Conservation (phyloP, 2,888 invertebrate genomes). For the Sinohyriopsis cumingii region DNA sequence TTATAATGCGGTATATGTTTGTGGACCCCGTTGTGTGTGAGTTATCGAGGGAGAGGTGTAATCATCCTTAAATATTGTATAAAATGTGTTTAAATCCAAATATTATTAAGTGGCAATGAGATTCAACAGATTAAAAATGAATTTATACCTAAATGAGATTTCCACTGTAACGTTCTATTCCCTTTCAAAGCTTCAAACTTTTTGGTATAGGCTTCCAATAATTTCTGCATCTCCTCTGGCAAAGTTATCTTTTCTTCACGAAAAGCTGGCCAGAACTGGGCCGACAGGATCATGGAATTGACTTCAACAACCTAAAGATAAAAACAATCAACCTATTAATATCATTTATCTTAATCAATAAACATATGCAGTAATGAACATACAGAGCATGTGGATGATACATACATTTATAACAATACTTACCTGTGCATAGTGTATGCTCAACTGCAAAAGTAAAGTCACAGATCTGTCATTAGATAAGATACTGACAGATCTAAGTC, state of each 20-base stretch:
- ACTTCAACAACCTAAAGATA: slow-evolving; percentile 77
- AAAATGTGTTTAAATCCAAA: too few species aligned
- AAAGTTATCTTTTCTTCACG: slow-evolving; percentile 93
- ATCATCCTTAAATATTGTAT: too few species aligned
- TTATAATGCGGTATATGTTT: too few species aligned
- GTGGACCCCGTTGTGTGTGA: too few species aligned
- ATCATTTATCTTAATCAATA: background rate
- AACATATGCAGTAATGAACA: background rate
- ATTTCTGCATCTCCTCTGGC: slow-evolving; percentile 84
- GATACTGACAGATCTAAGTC: too few species aligned
- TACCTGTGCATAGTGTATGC: background rate
- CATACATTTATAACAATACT: background rate
- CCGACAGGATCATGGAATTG: slow-evolving; percentile 93
- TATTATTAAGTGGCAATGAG: too few species aligned
- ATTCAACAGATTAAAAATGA: too few species aligned
- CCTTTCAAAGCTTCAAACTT: slow-evolving; percentile 89
- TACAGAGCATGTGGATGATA: background rate
- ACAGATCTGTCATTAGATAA: background rate
- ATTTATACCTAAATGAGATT: slow-evolving; percentile 83
- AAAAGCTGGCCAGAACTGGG: slow-evolving; percentile 98
- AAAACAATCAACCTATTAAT: background rate
- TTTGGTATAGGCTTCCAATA: slow-evolving; percentile 89
- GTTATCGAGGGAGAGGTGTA: too few species aligned
- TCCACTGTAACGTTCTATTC: slow-evolving; percentile 94
- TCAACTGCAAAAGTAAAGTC: too few species aligned